phyloP scores from a whole-genome alignment of 92 coral and sea anemone genomes.

The Parazoanthus atlanticus region DNA sequence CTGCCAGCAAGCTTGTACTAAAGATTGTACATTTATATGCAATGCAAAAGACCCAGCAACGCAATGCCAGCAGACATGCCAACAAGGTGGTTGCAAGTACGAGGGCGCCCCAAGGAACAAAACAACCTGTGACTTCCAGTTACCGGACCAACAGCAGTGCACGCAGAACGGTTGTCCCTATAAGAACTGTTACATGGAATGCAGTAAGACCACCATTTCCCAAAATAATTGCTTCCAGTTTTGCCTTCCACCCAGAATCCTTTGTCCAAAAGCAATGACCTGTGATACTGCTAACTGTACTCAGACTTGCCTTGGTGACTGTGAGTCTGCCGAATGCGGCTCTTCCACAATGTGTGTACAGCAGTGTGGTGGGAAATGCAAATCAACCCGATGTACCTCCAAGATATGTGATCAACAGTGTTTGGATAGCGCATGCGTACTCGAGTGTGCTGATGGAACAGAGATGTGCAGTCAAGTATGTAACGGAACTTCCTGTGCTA shows the following conservation, averaged over 20 bases:
- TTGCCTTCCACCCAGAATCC: not conserved
- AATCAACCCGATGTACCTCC: too few relatives aligned
- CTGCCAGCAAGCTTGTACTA: not conserved
- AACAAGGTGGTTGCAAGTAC: not conserved
- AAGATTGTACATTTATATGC: not conserved
- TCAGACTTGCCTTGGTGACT: not conserved
- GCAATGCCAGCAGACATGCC: not conserved
- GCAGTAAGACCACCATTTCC: not conserved
- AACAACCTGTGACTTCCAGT: not conserved
- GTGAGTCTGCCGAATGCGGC: not conserved
- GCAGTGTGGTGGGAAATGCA: too few relatives aligned
- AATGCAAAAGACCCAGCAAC: not conserved
- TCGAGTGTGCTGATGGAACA: too few relatives aligned
- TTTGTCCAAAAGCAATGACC: constrained; percentile 1
- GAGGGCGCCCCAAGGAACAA: not conserved
- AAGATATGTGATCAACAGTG: too few relatives aligned
- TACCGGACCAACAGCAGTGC: not conserved
- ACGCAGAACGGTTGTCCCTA: not conserved
- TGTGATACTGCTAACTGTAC: not conserved
- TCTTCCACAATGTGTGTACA: not conserved
- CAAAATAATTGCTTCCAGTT: not conserved
- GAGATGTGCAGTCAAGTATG: too few relatives aligned
- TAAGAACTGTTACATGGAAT: not conserved
- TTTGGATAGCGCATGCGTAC: too few relatives aligned
- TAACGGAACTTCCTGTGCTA: too few relatives aligned